A percentile compares a stretch with the other conserved stretches of the same genome.
These are phyloP conservation scores for Sclerurus mexicanus DNA, from an alignment of 2,113 vertebrate genomes.

Conservation along the genomic window DNA sequence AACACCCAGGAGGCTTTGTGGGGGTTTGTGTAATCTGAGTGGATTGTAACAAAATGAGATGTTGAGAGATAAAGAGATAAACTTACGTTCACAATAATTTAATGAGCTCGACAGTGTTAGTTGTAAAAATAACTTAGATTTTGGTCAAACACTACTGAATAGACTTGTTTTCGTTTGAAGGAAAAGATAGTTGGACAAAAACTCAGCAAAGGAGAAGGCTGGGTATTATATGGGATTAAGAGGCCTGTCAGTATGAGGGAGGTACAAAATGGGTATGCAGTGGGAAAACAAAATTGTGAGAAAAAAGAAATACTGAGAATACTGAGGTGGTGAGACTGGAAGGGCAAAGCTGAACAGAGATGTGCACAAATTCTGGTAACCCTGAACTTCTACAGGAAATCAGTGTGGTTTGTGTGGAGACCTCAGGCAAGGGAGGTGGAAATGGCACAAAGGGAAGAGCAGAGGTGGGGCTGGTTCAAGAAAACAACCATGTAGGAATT, in stretches of 20 bases:
- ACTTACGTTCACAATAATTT: constrained; percentile 30
- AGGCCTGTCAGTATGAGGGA: background rate
- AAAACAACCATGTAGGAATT: background rate
- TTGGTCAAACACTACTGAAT: background rate
- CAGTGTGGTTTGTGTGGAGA: background rate
- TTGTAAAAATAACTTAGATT: background rate
- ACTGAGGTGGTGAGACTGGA: background rate
- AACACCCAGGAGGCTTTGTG: background rate
- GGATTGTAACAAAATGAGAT: background rate
- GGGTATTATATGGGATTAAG: background rate
- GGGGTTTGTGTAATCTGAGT: background rate
- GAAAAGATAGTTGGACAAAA: background rate
- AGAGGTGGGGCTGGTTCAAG: background rate
- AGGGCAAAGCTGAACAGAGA: background rate
- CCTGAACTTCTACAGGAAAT: background rate
- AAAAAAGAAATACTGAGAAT: background rate
- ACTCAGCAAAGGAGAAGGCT: background rate
- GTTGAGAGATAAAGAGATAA: background rate
- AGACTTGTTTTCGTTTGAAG: background rate
- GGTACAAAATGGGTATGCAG: background rate
- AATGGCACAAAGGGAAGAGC: background rate
- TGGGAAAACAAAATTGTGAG: background rate
- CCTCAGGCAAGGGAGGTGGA: background rate
- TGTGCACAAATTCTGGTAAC: background rate
- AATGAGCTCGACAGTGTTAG: background rate